Percentiles rank a stretch among this genome's conserved stretches.
Conservation (phyloP, 1,140 invertebrate species). For the Plectrocnemia conspersa region DNA sequence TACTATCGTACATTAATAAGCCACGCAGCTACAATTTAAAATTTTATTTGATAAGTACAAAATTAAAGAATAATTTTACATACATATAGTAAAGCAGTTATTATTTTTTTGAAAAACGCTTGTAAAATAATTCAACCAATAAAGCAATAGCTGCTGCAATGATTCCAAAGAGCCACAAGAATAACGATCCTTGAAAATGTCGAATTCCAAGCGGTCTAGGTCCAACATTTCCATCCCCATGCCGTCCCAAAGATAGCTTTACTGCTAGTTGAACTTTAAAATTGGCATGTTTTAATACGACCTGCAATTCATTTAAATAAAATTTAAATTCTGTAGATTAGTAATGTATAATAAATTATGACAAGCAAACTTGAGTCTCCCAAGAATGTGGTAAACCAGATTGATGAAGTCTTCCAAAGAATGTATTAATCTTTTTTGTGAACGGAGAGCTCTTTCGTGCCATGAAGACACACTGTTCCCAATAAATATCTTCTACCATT, state of each 20-base stretch:
- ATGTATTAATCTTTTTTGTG: slow-evolving; percentile 41
- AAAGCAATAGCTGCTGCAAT: slow-evolving; percentile 24
- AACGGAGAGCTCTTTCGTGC: slow-evolving; percentile 53
- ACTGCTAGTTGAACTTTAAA: slow-evolving; percentile 47
- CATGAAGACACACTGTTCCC: slow-evolving; percentile 54
- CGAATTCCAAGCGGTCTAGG: slow-evolving; percentile 38
- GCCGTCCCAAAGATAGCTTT: slow-evolving; percentile 43
- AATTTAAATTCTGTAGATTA: slow-evolving; percentile 13
- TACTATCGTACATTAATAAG: too few relatives aligned
- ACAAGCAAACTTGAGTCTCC: slow-evolving; percentile 44
- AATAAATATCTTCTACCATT: slow-evolving; percentile 56
- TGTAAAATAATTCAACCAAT: slow-evolving; percentile 37
- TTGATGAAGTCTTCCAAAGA: slow-evolving; percentile 46
- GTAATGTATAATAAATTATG: slow-evolving; percentile 9
- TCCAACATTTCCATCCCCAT: slow-evolving; percentile 38
- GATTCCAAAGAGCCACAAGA: slow-evolving; percentile 20
- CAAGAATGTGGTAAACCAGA: slow-evolving; percentile 45
- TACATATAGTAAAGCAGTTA: too few relatives aligned
- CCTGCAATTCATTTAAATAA: slow-evolving; percentile 36
- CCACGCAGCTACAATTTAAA: too few relatives aligned
- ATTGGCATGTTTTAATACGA: slow-evolving; percentile 46
- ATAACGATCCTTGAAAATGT: slow-evolving; percentile 31
- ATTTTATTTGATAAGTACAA: too few relatives aligned
- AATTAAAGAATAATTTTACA: too few relatives aligned
- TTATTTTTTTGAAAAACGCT: too few relatives aligned